Conservation (phyloP, 2,113 vertebrate species). For the Picathartes gymnocephalus region DNA sequence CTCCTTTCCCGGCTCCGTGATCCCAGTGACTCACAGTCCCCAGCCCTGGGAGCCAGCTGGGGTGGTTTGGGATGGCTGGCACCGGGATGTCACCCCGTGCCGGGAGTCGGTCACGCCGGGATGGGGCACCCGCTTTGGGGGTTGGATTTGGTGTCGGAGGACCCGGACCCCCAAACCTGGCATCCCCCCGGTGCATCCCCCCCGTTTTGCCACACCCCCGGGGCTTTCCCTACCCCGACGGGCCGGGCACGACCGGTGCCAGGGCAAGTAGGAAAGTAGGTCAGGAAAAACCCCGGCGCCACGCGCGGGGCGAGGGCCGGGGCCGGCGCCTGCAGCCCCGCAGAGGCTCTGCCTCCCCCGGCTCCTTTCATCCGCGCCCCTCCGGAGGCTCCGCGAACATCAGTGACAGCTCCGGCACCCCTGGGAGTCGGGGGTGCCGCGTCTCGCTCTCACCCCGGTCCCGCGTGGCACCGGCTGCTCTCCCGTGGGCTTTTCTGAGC, state of each 20-base stretch:
- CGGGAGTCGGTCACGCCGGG: rapidly evolving
- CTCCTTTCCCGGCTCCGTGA: background rate
- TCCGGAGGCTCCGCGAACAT: background rate
- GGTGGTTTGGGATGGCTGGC: background rate
- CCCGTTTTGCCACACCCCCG: background rate
- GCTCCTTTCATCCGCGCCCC: background rate
- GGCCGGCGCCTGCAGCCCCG: background rate
- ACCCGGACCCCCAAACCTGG: rapidly evolving
- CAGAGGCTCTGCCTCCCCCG: background rate
- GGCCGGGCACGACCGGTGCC: background rate
- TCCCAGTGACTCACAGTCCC: background rate
- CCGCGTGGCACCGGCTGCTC: background rate
- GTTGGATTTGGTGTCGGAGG: rapidly evolving
- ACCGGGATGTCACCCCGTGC: background rate
- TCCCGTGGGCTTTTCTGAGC: rapidly evolving
- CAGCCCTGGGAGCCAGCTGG: background rate
- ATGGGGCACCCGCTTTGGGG: rapidly evolving
- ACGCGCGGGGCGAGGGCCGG: rapidly evolving
- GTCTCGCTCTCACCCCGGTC: background rate
- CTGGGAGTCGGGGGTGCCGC: background rate
- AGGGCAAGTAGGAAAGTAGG: slow-evolving; percentile 39
- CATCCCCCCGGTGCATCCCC: background rate
- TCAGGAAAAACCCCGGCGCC: slow-evolving; percentile 33
- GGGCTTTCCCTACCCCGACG: background rate
- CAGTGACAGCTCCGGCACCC: background rate